These are phyloP conservation scores for Lithodes maja DNA, from an alignment of 2,888 invertebrate species.

Conservation along the genomic window DNA sequence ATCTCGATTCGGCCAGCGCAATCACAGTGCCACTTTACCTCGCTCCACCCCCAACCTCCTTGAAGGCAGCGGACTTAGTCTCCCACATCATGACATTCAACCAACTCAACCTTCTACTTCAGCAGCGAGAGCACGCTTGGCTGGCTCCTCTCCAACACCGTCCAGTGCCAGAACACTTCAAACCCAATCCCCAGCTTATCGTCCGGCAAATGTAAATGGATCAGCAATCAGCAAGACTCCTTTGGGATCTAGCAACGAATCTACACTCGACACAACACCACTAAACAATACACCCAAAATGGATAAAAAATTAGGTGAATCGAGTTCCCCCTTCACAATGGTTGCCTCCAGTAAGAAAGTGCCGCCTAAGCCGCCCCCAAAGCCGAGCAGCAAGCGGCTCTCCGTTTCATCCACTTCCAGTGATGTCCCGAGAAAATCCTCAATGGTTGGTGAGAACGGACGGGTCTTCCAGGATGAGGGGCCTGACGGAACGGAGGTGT, in stretches of 20 bases:
- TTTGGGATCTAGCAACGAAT: constrained; percentile 31
- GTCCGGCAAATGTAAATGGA: constrained; percentile 10
- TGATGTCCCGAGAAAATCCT: constrained; percentile 50
- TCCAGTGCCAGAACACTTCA: constrained; percentile 51
- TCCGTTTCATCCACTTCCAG: constrained; percentile 66
- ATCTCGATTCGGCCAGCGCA: constrained; percentile 20
- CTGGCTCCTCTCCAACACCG: constrained; percentile 45
- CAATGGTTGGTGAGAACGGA: constrained; percentile 39
- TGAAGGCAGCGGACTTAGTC: constrained; percentile 50
- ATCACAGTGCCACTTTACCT: constrained; percentile 60
- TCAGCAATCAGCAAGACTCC: constrained; percentile 19
- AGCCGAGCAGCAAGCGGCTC: constrained; percentile 70
- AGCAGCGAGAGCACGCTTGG: background rate
- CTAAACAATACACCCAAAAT: constrained; percentile 49
- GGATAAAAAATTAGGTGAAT: constrained; percentile 7
- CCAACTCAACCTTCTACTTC: background rate
- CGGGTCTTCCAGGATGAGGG: constrained; percentile 69
- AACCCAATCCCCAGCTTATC: constrained; percentile 50
- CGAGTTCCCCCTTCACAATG: background rate
- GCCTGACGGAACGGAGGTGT: constrained; percentile 70
- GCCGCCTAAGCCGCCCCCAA: constrained; percentile 72
- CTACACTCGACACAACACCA: constrained; percentile 26
- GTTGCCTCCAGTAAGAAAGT: constrained; percentile 70
- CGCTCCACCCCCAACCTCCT: constrained; percentile 68
- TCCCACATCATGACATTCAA: constrained; percentile 37